Evolutionary conservation across 2,797 vertebrate species (phyloP).

Genomic region (Pseudochaenichthys georgianus): DNA sequence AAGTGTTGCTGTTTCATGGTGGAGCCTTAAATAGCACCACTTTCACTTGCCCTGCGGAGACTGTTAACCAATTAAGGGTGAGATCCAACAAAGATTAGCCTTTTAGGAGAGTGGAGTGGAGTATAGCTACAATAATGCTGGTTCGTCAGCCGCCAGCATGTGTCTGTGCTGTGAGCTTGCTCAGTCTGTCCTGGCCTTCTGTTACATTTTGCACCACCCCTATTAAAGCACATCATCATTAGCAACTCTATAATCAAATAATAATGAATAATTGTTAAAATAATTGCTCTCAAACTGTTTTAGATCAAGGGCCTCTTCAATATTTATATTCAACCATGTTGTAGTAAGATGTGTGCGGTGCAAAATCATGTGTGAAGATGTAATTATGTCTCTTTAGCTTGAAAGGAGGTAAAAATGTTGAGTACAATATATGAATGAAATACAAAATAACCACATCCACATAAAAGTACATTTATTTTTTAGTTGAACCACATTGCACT

Average conservation of each 20-base stretch:
- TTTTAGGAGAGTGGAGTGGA: constrained; percentile 84
- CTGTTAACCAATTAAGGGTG: constrained; percentile 89
- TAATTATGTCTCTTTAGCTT: background rate
- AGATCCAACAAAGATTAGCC: constrained; percentile 88
- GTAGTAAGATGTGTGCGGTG: background rate
- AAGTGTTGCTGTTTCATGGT: constrained; percentile 88
- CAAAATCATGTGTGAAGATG: constrained; percentile 21
- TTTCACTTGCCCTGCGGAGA: constrained; percentile 87
- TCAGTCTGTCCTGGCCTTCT: constrained; percentile 83
- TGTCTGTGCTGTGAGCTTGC: constrained; percentile 77
- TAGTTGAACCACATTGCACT: background rate
- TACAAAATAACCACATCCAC: constrained; percentile 12
- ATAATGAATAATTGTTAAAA: constrained; percentile 11
- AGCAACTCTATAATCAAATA: constrained; percentile 45
- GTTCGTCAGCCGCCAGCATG: constrained; percentile 84
- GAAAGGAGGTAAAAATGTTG: background rate
- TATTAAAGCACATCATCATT: constrained; percentile 54
- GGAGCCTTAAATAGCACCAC: constrained; percentile 86
- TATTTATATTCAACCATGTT: constrained; percentile 1
- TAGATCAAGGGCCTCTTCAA: constrained; percentile 10
- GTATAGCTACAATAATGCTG: constrained; percentile 81
- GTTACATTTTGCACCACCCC: constrained; percentile 73
- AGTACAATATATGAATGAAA: background rate
- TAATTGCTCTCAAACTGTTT: constrained; percentile 25
- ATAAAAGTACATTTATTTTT: constrained; percentile 19